Evolutionary conservation across 2,113 vertebrate species (phyloP).

Genomic region (Oceanodroma tethys): DNA sequence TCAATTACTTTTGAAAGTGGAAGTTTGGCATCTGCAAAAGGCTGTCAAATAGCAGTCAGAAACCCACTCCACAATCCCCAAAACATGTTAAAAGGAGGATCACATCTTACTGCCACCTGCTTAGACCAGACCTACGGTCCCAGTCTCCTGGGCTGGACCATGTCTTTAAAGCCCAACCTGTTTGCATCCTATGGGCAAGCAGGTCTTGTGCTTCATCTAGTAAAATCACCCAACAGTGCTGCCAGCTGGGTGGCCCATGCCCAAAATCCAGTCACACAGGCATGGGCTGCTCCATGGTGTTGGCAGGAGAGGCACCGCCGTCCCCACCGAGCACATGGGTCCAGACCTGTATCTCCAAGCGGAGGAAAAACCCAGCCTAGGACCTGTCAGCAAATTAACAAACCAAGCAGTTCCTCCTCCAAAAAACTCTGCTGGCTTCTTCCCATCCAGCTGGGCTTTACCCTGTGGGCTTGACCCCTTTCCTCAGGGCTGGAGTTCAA

Average conservation of each 20-base stretch:
- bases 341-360: background rate
- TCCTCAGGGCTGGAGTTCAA: constrained; percentile 22
- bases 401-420: background rate
- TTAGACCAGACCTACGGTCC: background rate
- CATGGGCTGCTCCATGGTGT: rapidly evolving
- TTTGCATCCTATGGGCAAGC: background rate
- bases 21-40: background rate
- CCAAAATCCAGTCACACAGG: background rate
- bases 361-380: background rate
- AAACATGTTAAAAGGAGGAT: background rate
- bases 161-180: background rate
- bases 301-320: background rate
- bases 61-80: background rate
- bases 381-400: constrained; percentile 44
- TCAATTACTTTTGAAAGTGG: background rate
- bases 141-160: background rate
- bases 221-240: background rate
- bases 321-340: background rate
- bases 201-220: background rate
- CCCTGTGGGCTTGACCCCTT: constrained; percentile 24
- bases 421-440: constrained; percentile 31
- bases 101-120: rapidly evolving
- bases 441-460: constrained; percentile 32
- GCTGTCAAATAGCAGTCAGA: background rate
- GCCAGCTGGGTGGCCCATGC: background rate